Evolutionary conservation across 2,797 vertebrate species (phyloP).

Genomic region (Sandelia bainsii): DNA sequence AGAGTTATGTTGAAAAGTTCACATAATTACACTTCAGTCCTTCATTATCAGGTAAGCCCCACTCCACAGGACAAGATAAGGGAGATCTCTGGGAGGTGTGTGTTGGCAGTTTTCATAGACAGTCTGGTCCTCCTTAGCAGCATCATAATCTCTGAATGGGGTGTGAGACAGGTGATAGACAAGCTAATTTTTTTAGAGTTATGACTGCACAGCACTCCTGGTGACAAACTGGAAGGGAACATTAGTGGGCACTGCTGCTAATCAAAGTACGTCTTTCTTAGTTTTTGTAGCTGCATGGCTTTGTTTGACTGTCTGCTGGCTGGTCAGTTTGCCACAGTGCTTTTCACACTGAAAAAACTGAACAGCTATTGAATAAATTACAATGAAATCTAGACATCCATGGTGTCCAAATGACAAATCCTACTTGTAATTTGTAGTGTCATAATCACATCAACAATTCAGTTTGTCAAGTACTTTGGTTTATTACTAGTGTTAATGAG

Average conservation of each 20-base stretch:
- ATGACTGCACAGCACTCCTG: slow-evolving; percentile 14
- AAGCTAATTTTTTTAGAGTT: not conserved
- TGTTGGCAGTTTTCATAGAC: slow-evolving; percentile 67
- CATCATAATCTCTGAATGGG: slow-evolving; percentile 41
- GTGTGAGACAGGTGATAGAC: slow-evolving; percentile 55
- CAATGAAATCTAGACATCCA: not conserved
- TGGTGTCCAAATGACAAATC: too few species aligned
- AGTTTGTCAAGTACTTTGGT: too few species aligned
- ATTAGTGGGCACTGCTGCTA: not conserved
- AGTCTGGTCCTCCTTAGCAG: slow-evolving; percentile 56
- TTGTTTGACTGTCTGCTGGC: not conserved
- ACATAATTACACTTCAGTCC: slow-evolving; percentile 77
- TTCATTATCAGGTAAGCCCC: slow-evolving; percentile 77
- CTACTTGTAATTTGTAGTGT: too few species aligned
- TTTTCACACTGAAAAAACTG: not conserved
- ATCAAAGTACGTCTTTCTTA: not conserved
- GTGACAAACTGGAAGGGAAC: slow-evolving; percentile 22
- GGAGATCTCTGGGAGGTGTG: slow-evolving; percentile 58
- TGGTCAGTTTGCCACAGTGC: not conserved
- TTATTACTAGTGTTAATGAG: not conserved
- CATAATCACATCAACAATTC: too few species aligned
- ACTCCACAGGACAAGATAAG: slow-evolving; percentile 81
- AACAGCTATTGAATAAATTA: not conserved
- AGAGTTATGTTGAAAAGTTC: slow-evolving; percentile 79
- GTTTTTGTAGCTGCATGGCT: not conserved